Evolutionary conservation across 30 jellyfish, hydroid and myxozoan species (phyloP).

Genomic region (Hydractinia echinata): DNA sequence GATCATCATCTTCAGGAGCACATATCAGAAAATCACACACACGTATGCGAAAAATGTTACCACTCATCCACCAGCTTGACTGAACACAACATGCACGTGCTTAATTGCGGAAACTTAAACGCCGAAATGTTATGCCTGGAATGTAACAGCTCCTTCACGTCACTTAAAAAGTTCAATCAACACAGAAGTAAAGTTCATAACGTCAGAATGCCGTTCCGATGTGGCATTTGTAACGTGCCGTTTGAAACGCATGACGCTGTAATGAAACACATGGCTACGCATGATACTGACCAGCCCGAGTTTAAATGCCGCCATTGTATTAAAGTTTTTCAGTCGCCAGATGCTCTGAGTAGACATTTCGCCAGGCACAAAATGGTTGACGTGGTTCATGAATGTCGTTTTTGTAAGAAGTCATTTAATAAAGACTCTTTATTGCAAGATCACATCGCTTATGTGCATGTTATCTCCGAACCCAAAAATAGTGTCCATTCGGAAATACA

Average conservation of each 20-base stretch:
- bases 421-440: constrained; percentile 48
- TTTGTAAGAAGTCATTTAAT: constrained; percentile 52
- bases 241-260: constrained; percentile 75
- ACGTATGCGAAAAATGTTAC: constrained; percentile 36
- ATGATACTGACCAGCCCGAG: constrained; percentile 46
- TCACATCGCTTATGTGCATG: constrained; percentile 65
- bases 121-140: constrained; percentile 56
- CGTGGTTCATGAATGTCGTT: constrained; percentile 62
- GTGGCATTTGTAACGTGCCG: constrained; percentile 79
- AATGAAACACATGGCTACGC: constrained; percentile 79
- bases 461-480: constrained; percentile 23
- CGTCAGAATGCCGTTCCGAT: constrained; percentile 83
- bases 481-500: neutral
- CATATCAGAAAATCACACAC: constrained; percentile 36
- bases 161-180: constrained; percentile 64
- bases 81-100: constrained; percentile 16
- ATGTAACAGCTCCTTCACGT: constrained; percentile 54
- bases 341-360: constrained; percentile 59
- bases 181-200: constrained; percentile 72
- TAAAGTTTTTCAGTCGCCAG: constrained; percentile 70
- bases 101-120: constrained; percentile 21
- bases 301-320: constrained; percentile 78
- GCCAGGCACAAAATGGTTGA: constrained; percentile 51
- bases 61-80: constrained; percentile 27
- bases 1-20: constrained; percentile 26